phyloP scores from a whole-genome alignment of 2,797 vertebrate species.

The Parauchenoglanis punctatus region DNA sequence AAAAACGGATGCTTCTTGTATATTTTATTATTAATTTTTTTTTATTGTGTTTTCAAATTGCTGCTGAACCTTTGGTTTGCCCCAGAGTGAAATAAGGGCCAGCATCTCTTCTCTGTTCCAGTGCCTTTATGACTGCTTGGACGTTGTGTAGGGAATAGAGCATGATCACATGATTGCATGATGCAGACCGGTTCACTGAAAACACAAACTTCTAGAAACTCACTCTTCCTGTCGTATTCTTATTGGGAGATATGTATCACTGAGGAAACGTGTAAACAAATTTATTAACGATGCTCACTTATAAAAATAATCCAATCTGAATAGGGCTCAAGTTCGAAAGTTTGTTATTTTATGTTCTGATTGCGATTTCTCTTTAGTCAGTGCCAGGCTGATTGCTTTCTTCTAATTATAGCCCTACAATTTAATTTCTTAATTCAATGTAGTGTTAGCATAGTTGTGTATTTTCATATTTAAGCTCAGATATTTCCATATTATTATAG shows the following conservation, averaged over 20 bases:
- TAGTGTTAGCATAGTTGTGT: not conserved
- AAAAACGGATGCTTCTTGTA: not conserved
- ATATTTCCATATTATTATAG: not conserved
- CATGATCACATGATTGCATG: not conserved
- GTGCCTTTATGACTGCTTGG: not conserved
- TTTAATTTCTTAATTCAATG: not conserved
- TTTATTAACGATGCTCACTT: not conserved
- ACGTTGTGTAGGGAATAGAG: not conserved
- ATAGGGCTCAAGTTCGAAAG: not conserved
- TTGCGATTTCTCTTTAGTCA: constrained; percentile 6
- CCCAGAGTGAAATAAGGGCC: not conserved
- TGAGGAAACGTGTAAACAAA: not conserved
- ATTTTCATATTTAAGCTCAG: not conserved
- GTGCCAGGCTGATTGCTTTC: not conserved
- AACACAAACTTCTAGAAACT: not conserved
- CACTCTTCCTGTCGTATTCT: not conserved
- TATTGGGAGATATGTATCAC: not conserved
- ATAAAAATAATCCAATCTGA: not conserved
- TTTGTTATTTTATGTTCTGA: not conserved
- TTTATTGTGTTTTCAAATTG: not conserved
- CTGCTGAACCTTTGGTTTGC: not conserved
- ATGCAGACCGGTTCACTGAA: not conserved
- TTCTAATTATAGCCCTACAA: not conserved
- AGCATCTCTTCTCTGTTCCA: not conserved
- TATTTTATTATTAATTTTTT: not conserved